Base-by-base conservation (phyloP, 2,888 invertebrate species). In the Hydraecia micacea region DNA sequence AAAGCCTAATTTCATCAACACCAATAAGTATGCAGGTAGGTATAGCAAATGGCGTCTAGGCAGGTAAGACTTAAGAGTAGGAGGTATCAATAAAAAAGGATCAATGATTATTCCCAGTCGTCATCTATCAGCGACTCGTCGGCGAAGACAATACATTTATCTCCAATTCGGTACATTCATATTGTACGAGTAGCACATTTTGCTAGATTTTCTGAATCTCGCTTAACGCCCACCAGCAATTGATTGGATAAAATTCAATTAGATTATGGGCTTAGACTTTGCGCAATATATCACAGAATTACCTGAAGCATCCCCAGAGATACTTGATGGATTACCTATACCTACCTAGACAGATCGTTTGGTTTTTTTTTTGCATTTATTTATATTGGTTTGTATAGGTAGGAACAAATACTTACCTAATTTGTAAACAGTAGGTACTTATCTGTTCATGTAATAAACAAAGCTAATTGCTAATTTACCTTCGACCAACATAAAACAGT, bases 161-260 rank as follows among this genome's bases (percentile, higher is more conserved):
- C 58, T 72, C 75, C 67, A 73, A 83, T 65, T 69, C 75, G 68
- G 68, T 75, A 84, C 58, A 85, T 84, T 75, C 77, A 78, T 77
- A 82, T 28, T 60, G 4, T 36, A 6, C 36, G 36, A 32, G 69
- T 69, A 49, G 65, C 73, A 73, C 63, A 77, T 85, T 85, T 87
- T 87, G 80, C 77, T 32, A 67, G 49, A 39, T 62, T 70, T 70
- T 49, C 39, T 68, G 67, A 77, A 77, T 77, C 69, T 83, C 79
- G 42, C 74, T 21, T 65, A 75, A 70, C 68, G 72, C 36, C 49
- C 66, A 72, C 72, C 49, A 65, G 77, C 80, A 86, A 87, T 90
- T 86, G 90, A 90, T 90, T 87, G 85, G 85, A 84, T 79, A 84
- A 86, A 90, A 86, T 84, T 84, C 86, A 88, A 89, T 91, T 89